Evolutionary conservation across 1,140 invertebrate genomes (phyloP).

Genomic region (Eulimnadia texana): DNA sequence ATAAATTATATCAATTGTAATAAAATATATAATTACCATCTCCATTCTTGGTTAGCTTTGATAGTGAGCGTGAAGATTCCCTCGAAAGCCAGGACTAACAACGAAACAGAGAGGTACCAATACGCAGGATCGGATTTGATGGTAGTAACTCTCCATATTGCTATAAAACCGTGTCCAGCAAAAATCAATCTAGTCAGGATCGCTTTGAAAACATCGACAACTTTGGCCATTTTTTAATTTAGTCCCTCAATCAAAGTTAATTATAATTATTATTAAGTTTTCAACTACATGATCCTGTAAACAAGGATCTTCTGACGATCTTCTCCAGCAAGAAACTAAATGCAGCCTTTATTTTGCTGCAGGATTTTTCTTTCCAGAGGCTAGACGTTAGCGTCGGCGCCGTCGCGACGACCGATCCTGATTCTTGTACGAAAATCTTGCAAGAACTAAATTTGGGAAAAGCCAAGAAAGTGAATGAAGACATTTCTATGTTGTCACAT

Average conservation of each 20-base stretch:
- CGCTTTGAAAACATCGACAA: constrained; percentile 62
- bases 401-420: too few species aligned
- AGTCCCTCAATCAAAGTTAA: too few species aligned
- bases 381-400: too few species aligned
- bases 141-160: constrained; percentile 25
- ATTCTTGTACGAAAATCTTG: too few species aligned
- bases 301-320: too few species aligned
- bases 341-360: too few species aligned
- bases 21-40: constrained; percentile 48
- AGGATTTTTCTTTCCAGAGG: too few species aligned
- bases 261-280: neutral
- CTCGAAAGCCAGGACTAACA: constrained; percentile 57
- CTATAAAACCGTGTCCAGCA: constrained; percentile 53
- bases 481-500: too few species aligned
- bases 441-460: too few species aligned
- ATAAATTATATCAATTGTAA: too few species aligned
- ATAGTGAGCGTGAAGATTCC: constrained; percentile 70
- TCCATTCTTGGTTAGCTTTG: constrained; percentile 72
- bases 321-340: too few species aligned
- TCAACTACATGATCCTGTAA: neutral
- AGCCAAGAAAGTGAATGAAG: too few species aligned
- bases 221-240: constrained; percentile 31
- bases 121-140: constrained; percentile 32
- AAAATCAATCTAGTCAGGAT: constrained; percentile 64
- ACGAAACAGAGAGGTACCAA: constrained; percentile 59